Conservation (phyloP, 2,797 vertebrate genomes). For the Myiotriccus ornatus region DNA sequence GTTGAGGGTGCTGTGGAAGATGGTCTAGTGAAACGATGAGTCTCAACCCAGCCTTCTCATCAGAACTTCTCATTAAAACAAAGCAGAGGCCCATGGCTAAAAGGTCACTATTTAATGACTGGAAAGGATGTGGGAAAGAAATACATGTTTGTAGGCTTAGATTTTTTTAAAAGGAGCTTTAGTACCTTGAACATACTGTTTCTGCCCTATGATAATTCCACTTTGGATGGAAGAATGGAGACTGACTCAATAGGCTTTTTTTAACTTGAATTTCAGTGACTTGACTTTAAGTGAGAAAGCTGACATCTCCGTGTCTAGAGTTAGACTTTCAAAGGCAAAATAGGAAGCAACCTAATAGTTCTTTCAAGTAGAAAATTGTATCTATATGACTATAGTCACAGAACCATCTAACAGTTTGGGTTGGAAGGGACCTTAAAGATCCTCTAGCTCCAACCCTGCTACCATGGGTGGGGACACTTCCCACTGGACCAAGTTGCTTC, state of each 20-base stretch:
- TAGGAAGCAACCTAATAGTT: background rate
- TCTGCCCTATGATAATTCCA: background rate
- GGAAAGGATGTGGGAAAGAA: conserved; percentile 25
- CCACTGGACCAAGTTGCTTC: background rate
- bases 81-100: conserved; percentile 4
- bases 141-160: background rate
- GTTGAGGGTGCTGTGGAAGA: background rate
- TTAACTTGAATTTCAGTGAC: background rate
- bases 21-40: background rate
- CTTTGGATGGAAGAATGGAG: background rate
- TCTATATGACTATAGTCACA: background rate
- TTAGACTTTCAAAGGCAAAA: background rate
- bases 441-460: background rate
- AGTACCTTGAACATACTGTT: background rate
- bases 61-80: background rate
- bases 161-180: background rate
- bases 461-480: too few relatives aligned
- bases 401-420: background rate
- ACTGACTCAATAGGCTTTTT: background rate
- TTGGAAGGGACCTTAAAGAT: background rate
- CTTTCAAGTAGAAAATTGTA: background rate
- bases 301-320: background rate
- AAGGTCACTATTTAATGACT: background rate
- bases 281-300: background rate
- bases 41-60: background rate